Base-by-base conservation (phyloP, 1,140 invertebrate species). In the Antheraea pernyi region DNA sequence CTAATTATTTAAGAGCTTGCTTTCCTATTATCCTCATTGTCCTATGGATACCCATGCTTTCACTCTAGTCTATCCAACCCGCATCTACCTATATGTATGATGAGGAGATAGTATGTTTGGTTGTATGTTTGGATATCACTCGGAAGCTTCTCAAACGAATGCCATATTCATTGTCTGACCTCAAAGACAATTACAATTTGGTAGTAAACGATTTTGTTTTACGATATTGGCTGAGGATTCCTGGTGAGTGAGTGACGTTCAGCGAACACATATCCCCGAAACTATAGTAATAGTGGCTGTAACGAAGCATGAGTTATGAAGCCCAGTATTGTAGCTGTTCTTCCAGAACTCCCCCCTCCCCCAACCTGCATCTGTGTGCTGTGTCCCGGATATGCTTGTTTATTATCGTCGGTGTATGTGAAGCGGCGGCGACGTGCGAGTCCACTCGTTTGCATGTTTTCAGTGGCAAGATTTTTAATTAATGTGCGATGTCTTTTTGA, bases 401-500 rank as follows among this genome's bases (percentile, higher is more conserved):
- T 75, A 69, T 75, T 53, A 69, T 67, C 65, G 67, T 59, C 18
- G 61, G 62, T 42, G n/a, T 61, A 53, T 73, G 22, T 59, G 22
- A 61, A 64, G 67, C 75, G 73, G 75, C 66, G 76, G 76, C 75
- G 22, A 30, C 22, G 22, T 30, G 22, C 22, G 22, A 30, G 22
- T 30, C 22, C 22, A 79, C 84, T 74, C 74, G 72, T 80, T 72
- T 83, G 85, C 85, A 86, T 88, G 88, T 82, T 83, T 79, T 76
- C 82, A 77, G 80, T 81, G 82, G 79, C 86, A 76, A 77, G 74
- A 79, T 53, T 8, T n/a, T 10, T 10, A 10, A 71, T 77, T 79
- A 39, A 81, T 76, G 89, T 91, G 88, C 89, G 89, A 90, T 92
- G 89, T 91, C 89, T 91, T 91, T 90, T 88, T 85, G 86, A 89